phyloP scores from a whole-genome alignment of 2,888 invertebrate species.

The Pollenia labialis region DNA sequence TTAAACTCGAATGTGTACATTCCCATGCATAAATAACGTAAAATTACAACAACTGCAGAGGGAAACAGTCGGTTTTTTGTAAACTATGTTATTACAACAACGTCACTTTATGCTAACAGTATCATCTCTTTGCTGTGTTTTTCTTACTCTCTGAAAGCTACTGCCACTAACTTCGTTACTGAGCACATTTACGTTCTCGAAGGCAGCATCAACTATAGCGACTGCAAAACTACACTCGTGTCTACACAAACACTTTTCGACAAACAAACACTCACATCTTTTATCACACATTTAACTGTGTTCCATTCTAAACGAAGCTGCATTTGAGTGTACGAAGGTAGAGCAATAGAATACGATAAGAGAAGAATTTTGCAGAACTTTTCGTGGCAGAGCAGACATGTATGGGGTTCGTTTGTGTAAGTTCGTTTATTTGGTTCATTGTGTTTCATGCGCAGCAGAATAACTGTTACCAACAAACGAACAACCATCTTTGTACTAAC shows the following conservation, averaged over 20 bases:
- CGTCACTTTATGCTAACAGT: conserved; percentile 63
- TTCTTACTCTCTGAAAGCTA: conserved; percentile 42
- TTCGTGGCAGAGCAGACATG: conserved; percentile 37
- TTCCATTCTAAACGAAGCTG: conserved; percentile 45
- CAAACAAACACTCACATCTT: conserved; percentile 27
- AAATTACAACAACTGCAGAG: conserved; percentile 61
- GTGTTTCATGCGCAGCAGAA: conserved; percentile 69
- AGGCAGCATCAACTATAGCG: conserved; percentile 62
- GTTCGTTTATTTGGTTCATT: background rate
- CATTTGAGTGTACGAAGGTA: conserved; percentile 54
- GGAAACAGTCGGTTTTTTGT: conserved; percentile 38
- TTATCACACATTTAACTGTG: conserved; percentile 37
- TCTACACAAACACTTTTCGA: background rate
- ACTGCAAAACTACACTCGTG: conserved; percentile 39
- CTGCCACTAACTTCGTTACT: background rate
- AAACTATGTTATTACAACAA: conserved; percentile 41
- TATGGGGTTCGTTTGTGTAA: conserved; percentile 2
- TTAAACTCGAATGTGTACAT: conserved; percentile 27
- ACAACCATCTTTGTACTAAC: conserved; percentile 17
- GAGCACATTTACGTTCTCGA: conserved; percentile 22
- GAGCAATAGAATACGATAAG: conserved; percentile 49
- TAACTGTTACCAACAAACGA: conserved; percentile 60
- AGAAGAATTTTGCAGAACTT: conserved; percentile 25
- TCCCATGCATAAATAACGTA: background rate
- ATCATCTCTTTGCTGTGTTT: conserved; percentile 70